Conservation (phyloP, 30 jellyfish, hydroid and myxozoan species). For the Aurelia coerulea region DNA sequence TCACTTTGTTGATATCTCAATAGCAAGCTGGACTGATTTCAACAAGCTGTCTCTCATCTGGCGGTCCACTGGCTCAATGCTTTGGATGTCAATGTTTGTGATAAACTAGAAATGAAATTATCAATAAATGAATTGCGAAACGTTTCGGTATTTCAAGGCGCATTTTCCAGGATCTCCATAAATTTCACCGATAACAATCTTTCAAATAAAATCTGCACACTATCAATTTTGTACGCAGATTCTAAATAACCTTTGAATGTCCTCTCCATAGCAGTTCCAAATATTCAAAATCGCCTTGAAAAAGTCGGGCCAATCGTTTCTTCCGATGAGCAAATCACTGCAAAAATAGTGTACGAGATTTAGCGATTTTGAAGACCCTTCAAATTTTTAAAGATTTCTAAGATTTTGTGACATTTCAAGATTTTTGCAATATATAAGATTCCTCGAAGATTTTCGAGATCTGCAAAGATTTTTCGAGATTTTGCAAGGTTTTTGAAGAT, state of each 20-base stretch:
- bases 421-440: too few species aligned
- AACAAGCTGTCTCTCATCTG: slow-evolving; percentile 96
- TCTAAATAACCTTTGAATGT: background rate
- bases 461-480: too few species aligned
- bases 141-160: background rate
- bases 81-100: slow-evolving; percentile 93
- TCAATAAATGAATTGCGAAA: background rate
- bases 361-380: too few species aligned
- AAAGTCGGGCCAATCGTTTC: too few species aligned
- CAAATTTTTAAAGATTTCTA: too few species aligned
- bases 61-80: slow-evolving; percentile 96
- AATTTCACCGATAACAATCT: background rate
- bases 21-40: slow-evolving; percentile 95
- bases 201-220: background rate
- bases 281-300: too few species aligned
- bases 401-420: too few species aligned
- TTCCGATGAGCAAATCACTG: too few species aligned
- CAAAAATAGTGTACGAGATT: too few species aligned
- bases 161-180: background rate
- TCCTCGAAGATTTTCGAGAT: too few species aligned
- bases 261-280: too few species aligned
- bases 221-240: background rate
- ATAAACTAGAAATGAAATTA: slow-evolving; percentile 48
- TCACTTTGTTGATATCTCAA: slow-evolving; percentile 95
- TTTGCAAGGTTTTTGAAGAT: too few species aligned